Conservation (phyloP, 53 echinoderm and acorn worm genomes). For the Pentamera pediparva region DNA sequence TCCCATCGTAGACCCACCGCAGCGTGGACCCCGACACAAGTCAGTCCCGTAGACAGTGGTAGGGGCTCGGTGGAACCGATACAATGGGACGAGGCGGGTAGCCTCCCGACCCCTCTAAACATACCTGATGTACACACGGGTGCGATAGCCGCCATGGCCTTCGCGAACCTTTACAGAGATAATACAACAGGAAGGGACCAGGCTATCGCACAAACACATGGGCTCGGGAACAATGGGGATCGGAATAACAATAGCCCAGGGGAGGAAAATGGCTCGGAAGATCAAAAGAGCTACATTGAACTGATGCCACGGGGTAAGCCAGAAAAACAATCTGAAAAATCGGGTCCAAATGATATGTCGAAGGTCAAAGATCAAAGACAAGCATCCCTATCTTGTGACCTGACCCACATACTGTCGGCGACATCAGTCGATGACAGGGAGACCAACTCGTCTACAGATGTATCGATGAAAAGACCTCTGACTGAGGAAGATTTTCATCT, state of each 20-base stretch:
- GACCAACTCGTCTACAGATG: too few relatives aligned
- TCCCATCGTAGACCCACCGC: too few relatives aligned
- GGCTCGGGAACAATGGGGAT: neutral
- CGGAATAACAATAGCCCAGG: neutral
- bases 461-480: neutral
- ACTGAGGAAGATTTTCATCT: neutral
- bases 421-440: too few relatives aligned
- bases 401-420: neutral
- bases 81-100: slow-evolving; percentile 21
- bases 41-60: neutral
- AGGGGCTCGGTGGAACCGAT: slow-evolving; percentile 9
- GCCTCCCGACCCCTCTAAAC: slow-evolving; percentile 58
- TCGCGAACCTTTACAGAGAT: slow-evolving; percentile 86
- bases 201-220: neutral
- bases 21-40: neutral
- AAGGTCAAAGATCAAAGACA: neutral
- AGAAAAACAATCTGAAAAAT: neutral
- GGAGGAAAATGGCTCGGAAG: neutral
- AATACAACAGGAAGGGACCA: slow-evolving; percentile 33
- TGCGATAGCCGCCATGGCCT: slow-evolving; percentile 87
- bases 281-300: slow-evolving; percentile 69
- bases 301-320: slow-evolving; percentile 51
- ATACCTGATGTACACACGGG: slow-evolving; percentile 92
- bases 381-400: neutral
- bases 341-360: neutral